Conservation (phyloP, 2,888 invertebrate species). For the Rapana venosa region DNA sequence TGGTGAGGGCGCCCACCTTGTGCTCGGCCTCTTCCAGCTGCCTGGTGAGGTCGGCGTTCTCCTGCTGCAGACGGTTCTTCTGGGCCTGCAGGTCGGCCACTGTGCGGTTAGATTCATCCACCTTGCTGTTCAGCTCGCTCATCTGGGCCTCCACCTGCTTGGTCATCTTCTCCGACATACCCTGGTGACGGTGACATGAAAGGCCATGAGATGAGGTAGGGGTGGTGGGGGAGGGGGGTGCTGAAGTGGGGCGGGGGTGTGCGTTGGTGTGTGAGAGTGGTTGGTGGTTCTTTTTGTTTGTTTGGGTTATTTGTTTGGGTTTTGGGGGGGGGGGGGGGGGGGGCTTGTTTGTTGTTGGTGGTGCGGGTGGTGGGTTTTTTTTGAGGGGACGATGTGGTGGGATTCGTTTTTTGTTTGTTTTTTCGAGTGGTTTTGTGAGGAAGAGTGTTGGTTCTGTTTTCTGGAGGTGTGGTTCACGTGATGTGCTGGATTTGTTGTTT, state of each 20-base stretch:
- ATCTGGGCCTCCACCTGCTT: constrained; percentile 98
- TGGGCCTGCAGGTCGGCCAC: constrained; percentile 89
- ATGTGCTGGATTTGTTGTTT: too few species aligned
- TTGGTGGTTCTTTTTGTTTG: too few species aligned
- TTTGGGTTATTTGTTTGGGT: too few species aligned
- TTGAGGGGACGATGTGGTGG: too few species aligned
- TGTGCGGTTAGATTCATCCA: constrained; percentile 97
- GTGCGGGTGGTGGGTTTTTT: too few species aligned
- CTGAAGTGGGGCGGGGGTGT: background rate
- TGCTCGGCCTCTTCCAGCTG: constrained; percentile 99
- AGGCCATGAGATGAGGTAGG: background rate
- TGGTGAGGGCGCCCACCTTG: constrained; percentile 95
- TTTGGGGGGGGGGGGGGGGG: too few species aligned
- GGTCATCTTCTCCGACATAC: constrained; percentile 98
- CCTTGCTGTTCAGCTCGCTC: constrained; percentile 95
- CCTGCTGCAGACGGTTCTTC: constrained; percentile 98
- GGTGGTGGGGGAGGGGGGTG: background rate
- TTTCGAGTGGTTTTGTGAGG: too few species aligned
- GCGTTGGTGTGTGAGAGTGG: too few species aligned
- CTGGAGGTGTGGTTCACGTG: too few species aligned
- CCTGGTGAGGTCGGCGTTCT: constrained; percentile 96
- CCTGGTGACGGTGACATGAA: constrained; percentile 81
- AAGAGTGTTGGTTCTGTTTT: too few species aligned
- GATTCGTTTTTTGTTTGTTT: too few species aligned
- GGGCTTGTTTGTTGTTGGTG: too few species aligned